Percentiles rank a stretch among this genome's conserved stretches.
These are phyloP conservation scores for Digitonthophagus gazella DNA, from an alignment of 2,888 invertebrate genomes.

Conservation along the genomic window DNA sequence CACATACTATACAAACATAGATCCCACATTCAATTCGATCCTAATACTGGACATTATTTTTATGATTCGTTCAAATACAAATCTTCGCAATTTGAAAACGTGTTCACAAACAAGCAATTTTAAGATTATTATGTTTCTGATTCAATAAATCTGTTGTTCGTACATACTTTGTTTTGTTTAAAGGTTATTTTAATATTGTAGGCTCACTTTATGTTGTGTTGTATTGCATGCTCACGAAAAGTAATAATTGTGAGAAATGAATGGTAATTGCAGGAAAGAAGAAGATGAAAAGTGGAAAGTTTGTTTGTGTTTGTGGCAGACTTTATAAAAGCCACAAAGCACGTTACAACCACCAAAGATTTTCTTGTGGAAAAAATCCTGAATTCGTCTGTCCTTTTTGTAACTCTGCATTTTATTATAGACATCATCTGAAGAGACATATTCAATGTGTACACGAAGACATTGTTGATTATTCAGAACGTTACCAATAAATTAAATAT, in stretches of 20 bases:
- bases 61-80: too few species aligned
- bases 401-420: conserved; percentile 36
- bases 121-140: too few species aligned
- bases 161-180: neutral
- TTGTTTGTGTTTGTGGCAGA: conserved; percentile 32
- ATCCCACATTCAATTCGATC: too few species aligned
- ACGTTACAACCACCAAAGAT: conserved; percentile 36
- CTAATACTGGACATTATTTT: too few species aligned
- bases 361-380: conserved; percentile 40
- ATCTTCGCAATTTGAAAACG: too few species aligned
- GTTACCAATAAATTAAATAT: neutral
- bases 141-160: too few species aligned
- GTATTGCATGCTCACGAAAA: neutral
- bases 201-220: neutral
- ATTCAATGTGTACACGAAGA: conserved; percentile 2
- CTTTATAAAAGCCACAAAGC: conserved; percentile 37
- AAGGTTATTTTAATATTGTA: neutral
- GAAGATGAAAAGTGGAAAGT: neutral
- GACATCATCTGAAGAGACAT: conserved; percentile 35
- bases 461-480: conserved; percentile 3
- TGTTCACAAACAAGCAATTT: too few species aligned
- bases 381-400: conserved; percentile 36
- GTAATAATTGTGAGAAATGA: neutral
- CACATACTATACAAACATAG: too few species aligned
- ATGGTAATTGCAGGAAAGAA: conserved; percentile 10